Percentiles rank a stretch among this genome's conserved stretches.
These are phyloP conservation scores for Campylomormyrus tamandua DNA, from an alignment of 2,113 vertebrate species.

Conservation along the genomic window DNA sequence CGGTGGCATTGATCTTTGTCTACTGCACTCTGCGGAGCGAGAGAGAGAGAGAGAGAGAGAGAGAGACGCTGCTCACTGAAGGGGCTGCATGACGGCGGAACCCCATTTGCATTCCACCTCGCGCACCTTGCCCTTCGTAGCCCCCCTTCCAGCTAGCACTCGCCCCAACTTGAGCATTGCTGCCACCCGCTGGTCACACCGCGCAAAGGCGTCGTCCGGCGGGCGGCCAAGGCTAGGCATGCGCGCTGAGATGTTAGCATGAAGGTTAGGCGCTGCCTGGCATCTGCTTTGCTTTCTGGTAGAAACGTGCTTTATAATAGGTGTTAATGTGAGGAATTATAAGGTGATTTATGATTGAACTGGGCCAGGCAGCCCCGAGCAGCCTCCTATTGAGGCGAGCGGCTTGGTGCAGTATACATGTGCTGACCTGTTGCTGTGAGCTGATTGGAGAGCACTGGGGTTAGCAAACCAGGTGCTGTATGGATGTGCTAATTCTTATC, in stretches of 20 bases:
- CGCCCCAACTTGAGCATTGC: conserved; percentile 24
- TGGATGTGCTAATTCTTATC: background rate
- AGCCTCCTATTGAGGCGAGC: background rate
- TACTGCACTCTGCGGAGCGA: background rate
- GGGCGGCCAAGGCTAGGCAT: background rate
- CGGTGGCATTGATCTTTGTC: conserved; percentile 57
- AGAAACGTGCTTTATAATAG: background rate
- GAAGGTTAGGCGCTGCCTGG: background rate
- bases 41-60: background rate
- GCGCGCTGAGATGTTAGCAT: background rate
- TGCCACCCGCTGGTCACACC: conserved; percentile 32
- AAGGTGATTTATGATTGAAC: background rate
- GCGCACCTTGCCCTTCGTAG: background rate
- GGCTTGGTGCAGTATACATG: background rate
- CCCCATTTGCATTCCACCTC: background rate
- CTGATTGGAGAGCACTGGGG: background rate
- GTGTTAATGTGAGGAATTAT: background rate
- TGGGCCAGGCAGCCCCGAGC: background rate
- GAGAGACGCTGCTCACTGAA: conserved; percentile 23
- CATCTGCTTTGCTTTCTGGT: background rate
- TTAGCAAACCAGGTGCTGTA: background rate
- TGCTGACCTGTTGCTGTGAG: background rate
- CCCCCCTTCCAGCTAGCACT: background rate
- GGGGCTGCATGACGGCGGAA: background rate
- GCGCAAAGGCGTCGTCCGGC: background rate